Evolutionary conservation across 1,140 invertebrate genomes (phyloP).

Genomic region (Nebria ingens): DNA sequence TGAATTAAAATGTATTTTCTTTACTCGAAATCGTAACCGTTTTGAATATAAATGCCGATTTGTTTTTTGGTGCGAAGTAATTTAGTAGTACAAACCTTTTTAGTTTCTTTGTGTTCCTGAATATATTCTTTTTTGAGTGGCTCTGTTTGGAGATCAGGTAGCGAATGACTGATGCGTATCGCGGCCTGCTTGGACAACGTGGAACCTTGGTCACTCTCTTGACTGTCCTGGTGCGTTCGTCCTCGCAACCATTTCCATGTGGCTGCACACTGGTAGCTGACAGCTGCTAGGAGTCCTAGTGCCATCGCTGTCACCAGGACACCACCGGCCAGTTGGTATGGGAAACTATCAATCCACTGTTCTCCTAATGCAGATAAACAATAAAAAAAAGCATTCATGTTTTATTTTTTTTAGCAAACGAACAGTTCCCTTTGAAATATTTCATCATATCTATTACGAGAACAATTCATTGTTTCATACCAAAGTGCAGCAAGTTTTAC

Average conservation of each 20-base stretch:
- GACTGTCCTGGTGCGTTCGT: slow-evolving; percentile 39
- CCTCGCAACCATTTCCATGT: slow-evolving; percentile 58
- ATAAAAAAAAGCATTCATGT: too few relatives aligned
- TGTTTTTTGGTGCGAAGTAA: too few relatives aligned
- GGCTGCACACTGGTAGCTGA: slow-evolving; percentile 58
- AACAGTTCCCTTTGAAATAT: too few relatives aligned
- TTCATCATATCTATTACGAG: too few relatives aligned
- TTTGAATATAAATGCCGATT: too few relatives aligned
- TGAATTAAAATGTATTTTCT: too few relatives aligned
- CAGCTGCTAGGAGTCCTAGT: slow-evolving; percentile 51
- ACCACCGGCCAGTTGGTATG: slow-evolving; percentile 41
- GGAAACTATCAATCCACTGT: slow-evolving; percentile 37
- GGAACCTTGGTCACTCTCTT: slow-evolving; percentile 45
- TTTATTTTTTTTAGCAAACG: too few relatives aligned
- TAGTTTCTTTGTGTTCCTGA: slow-evolving; percentile 57
- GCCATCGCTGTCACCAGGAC: slow-evolving; percentile 50
- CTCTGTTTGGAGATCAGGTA: slow-evolving; percentile 61
- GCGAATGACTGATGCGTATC: slow-evolving; percentile 61
- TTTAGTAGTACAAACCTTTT: too few relatives aligned
- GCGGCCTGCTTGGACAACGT: slow-evolving; percentile 49
- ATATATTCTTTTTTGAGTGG: slow-evolving; percentile 60
- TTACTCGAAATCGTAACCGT: too few relatives aligned
- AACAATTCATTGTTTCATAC: too few relatives aligned
- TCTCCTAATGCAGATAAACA: slow-evolving; percentile 15
- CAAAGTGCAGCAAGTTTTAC: too few relatives aligned